Evolutionary conservation across 2,888 invertebrate species (phyloP).

Genomic region (Sarcophaga caerulescens): DNA sequence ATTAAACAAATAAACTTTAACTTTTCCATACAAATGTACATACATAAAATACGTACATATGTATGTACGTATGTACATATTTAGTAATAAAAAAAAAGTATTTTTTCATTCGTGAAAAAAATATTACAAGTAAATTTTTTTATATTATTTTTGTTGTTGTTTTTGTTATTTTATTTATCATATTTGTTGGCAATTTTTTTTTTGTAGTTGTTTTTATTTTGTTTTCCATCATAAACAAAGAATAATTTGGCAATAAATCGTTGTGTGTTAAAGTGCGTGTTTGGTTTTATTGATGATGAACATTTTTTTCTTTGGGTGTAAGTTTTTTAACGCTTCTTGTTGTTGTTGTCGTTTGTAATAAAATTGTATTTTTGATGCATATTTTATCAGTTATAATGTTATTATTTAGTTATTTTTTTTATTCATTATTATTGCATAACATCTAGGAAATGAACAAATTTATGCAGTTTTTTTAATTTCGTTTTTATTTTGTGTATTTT

Average conservation of each 20-base stretch:
- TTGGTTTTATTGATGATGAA: slow-evolving; percentile 53
- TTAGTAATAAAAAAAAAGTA: too few relatives aligned
- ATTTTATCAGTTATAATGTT: slow-evolving; percentile 20
- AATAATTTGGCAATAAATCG: slow-evolving; percentile 60
- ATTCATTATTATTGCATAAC: slow-evolving; percentile 51
- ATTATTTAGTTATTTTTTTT: slow-evolving; percentile 22
- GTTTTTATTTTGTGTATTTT: not conserved
- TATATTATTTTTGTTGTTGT: slow-evolving; percentile 16
- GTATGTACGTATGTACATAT: too few relatives aligned
- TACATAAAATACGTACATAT: not conserved
- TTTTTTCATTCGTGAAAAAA: not conserved
- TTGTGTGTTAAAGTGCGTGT: slow-evolving; percentile 44
- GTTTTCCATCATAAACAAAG: slow-evolving; percentile 52
- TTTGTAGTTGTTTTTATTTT: slow-evolving; percentile 11
- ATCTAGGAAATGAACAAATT: slow-evolving; percentile 63
- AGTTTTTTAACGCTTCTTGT: not conserved
- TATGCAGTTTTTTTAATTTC: slow-evolving; percentile 43
- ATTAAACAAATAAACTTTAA: slow-evolving; percentile 53
- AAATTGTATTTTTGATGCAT: slow-evolving; percentile 1
- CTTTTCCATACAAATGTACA: slow-evolving; percentile 10
- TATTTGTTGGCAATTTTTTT: not conserved
- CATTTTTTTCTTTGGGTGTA: slow-evolving; percentile 35
- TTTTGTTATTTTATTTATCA: not conserved
- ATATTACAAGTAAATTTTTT: not conserved
- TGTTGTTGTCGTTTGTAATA: not conserved